Evolutionary conservation across 2,888 invertebrate genomes (phyloP).

Genomic region (Yponomeuta evonymella): DNA sequence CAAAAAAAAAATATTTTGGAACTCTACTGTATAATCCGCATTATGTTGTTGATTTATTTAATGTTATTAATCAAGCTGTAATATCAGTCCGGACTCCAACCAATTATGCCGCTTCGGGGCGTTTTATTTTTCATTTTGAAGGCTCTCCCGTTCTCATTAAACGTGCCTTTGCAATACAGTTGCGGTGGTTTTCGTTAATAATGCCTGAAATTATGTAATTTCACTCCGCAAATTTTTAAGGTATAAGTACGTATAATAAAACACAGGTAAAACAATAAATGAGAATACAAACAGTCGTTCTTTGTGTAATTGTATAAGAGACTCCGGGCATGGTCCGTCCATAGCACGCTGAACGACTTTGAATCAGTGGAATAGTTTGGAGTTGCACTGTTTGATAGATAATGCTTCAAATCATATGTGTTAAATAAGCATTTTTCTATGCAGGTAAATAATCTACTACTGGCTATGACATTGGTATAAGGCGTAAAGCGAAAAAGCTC

Average conservation of each 20-base stretch:
- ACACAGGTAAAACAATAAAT: not conserved
- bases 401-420: too few relatives aligned
- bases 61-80: conserved; percentile 31
- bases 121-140: conserved; percentile 4
- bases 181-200: not conserved
- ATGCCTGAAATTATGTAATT: not conserved
- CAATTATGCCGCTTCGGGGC: conserved; percentile 21
- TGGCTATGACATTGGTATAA: too few relatives aligned
- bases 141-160: not conserved
- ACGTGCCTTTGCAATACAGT: not conserved
- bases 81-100: conserved; percentile 26
- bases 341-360: too few relatives aligned
- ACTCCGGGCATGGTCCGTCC: too few relatives aligned
- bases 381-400: too few relatives aligned
- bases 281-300: not conserved
- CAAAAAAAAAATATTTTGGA: too few relatives aligned
- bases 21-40: not conserved
- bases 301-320: not conserved
- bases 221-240: not conserved
- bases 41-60: conserved; percentile 28
- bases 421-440: too few relatives aligned
- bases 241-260: too few relatives aligned
- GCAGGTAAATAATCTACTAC: too few relatives aligned
- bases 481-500: too few relatives aligned
- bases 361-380: too few relatives aligned